Conservation (phyloP, 2,113 vertebrate species). For the Alethe castanea region DNA sequence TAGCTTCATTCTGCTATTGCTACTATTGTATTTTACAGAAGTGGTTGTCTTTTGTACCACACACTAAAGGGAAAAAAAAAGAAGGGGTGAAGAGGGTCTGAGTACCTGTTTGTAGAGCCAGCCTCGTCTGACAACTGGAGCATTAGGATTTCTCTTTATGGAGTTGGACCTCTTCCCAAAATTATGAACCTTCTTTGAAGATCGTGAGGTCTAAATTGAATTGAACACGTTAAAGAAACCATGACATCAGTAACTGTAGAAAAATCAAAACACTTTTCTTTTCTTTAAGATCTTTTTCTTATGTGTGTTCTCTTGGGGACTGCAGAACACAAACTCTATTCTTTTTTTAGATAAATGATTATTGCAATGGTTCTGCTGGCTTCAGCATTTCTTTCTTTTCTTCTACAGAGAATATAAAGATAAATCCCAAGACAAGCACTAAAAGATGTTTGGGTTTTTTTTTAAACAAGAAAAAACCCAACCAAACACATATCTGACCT, state of each 20-base stretch:
- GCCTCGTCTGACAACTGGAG: conserved; percentile 88
- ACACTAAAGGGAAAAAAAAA: not conserved
- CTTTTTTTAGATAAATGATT: conserved; percentile 7
- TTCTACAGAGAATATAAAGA: not conserved
- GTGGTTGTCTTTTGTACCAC: not conserved
- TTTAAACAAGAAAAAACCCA: not conserved
- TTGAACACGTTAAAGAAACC: conserved; percentile 27
- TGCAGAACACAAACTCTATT: not conserved
- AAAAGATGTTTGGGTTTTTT: not conserved
- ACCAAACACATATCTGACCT: not conserved
- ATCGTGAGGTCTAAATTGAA: conserved; percentile 85
- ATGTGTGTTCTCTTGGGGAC: not conserved
- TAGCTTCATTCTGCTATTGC: not conserved
- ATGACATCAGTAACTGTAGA: not conserved
- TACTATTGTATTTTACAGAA: not conserved
- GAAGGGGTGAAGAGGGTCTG: not conserved
- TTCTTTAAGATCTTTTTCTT: not conserved
- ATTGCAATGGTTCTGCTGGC: not conserved
- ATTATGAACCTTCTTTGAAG: conserved; percentile 95
- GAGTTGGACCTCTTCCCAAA: conserved; percentile 98
- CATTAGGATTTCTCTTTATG: conserved; percentile 92
- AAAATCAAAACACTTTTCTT: not conserved
- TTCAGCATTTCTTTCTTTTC: conserved; percentile 15
- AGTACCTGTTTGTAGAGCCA: conserved; percentile 98
- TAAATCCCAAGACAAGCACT: not conserved